A percentile compares a stretch with the other conserved stretches of the same genome.
phyloP scores from a whole-genome alignment of 2,113 vertebrate genomes.

The Panthera tigris region DNA sequence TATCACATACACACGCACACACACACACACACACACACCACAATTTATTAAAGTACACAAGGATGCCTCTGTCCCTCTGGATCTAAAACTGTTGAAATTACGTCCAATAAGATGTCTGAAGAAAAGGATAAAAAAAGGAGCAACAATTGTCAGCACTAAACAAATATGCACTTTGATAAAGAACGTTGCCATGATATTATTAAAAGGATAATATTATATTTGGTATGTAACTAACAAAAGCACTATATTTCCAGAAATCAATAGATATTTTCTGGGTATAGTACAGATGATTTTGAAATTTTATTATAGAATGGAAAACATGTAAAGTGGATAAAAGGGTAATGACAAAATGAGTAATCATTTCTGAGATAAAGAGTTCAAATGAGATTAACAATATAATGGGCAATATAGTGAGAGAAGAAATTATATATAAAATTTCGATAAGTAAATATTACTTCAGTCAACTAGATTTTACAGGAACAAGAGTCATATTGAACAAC shows the following conservation, averaged over 20 bases:
- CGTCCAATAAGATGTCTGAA: not conserved
- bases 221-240: not conserved
- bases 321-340: not conserved
- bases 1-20: not conserved
- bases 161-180: not conserved
- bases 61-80: not conserved
- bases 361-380: not conserved
- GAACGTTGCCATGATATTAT: not conserved
- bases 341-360: conserved; percentile 15
- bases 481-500: not conserved
- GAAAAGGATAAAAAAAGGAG: not conserved
- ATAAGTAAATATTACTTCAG: not conserved
- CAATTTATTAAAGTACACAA: not conserved
- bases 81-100: not conserved
- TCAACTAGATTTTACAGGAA: not conserved
- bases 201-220: not conserved
- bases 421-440: conserved; percentile 24
- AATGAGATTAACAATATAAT: not conserved
- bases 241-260: not conserved
- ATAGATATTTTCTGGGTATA: not conserved
- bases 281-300: not conserved
- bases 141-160: not conserved
- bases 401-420: not conserved
- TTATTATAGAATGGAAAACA: not conserved
- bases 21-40: not conserved